Evolutionary conservation across 2,888 invertebrate species (phyloP).

Genomic region (Apoda limacodes): DNA sequence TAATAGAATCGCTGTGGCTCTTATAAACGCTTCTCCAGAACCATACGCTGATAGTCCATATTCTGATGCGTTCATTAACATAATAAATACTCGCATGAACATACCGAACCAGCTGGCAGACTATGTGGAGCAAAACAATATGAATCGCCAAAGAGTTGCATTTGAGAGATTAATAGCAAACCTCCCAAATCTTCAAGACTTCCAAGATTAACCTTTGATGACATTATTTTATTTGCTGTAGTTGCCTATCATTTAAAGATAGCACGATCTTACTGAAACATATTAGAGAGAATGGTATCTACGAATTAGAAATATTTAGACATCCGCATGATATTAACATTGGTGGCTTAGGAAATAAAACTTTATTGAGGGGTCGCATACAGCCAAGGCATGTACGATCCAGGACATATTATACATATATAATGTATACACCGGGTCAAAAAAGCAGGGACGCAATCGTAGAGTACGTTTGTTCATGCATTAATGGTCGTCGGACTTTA

Average conservation of each 20-base stretch:
- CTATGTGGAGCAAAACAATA: constrained; percentile 8
- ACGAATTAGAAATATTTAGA: too few relatives aligned
- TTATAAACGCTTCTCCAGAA: constrained; percentile 11
- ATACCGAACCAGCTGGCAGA: constrained; percentile 9
- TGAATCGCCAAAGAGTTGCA: constrained; percentile 6
- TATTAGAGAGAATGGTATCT: constrained; percentile 6
- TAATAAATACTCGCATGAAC: constrained; percentile 10
- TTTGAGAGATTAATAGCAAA: constrained; percentile 6
- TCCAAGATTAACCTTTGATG: constrained; percentile 10
- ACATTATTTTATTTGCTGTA: constrained; percentile 9
- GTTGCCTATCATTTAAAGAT: constrained; percentile 13
- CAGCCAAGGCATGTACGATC: too few relatives aligned
- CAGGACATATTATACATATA: too few relatives aligned
- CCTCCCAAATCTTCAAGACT: constrained; percentile 6
- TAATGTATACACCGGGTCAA: too few relatives aligned
- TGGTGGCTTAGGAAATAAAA: too few relatives aligned
- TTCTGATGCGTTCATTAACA: constrained; percentile 12
- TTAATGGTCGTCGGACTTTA: too few relatives aligned
- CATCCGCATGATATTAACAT: too few relatives aligned
- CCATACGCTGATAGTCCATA: constrained; percentile 8
- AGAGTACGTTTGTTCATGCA: too few relatives aligned
- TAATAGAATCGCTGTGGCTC: constrained; percentile 11
- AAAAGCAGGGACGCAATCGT: too few relatives aligned
- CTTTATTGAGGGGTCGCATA: too few relatives aligned
- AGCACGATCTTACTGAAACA: constrained; percentile 10